Evolutionary conservation across 2,113 vertebrate genomes (phyloP), one percentile per base, ranked within the genome.

Genomic region (Riparia riparia): DNA sequence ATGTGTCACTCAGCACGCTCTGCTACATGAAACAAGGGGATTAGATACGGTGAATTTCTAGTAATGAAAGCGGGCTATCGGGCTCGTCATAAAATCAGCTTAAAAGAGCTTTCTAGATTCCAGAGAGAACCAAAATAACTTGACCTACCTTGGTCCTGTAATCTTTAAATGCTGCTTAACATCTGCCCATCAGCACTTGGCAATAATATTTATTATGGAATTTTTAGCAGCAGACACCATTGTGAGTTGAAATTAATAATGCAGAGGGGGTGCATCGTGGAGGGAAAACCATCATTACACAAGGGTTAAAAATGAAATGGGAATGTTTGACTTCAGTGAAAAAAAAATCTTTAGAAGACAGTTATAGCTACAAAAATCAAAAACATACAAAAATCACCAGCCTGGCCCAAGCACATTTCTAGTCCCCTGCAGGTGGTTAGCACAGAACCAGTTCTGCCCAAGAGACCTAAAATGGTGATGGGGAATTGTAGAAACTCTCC

Each of bases 101-200:
- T 97, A 95, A 96, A 97, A 96, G 88, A 73, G 95, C 95, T 92
- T 92, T 93, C 82, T 92, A 69, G 70, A 96, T 95, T 89, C 86
- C 92, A 95, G 86, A 93, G 96, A 91, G 88, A 95, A 86, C 94
- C 25, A 93, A 97, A 97, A 97, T 97, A 96, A 96, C 93, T 71
- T 95, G 92, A 97, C 96, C 96, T 96, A 90, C 91, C 95, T 97
- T 86, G 44, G 91, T 92, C 88, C 84, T 82, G 63, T 97, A 97
- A 96, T 96, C 96, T 97, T 96, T 97, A 98, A 96, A 97, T 96
- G 93, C 96, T 61, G 90, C 81, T 95, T 89, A 93, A 94, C 90
- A 94, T 96, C 95, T 97, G 96, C 86, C 69, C 56, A 65, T 95
- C 86, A 82, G 93, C 60, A 24, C 90, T 86, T 39, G 74, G 77